These are phyloP conservation scores for Sebastes cheni DNA, from an alignment of 2,797 vertebrate species.

Conservation along the genomic window DNA sequence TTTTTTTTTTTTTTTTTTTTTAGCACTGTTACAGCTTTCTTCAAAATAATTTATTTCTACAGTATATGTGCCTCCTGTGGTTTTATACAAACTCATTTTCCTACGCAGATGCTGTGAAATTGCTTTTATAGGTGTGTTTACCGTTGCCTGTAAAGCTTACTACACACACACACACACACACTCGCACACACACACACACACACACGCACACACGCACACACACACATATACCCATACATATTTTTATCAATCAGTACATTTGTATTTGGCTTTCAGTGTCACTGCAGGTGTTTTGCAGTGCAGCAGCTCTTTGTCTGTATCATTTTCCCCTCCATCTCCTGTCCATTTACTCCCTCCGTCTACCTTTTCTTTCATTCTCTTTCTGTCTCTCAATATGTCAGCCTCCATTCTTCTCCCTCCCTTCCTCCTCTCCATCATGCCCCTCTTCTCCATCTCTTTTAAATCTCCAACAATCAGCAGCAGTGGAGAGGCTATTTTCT, in stretches of 20 bases:
- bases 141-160: constrained; percentile 20
- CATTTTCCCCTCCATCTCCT: not conserved
- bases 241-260: constrained; percentile 14
- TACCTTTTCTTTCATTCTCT: not conserved
- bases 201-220: not conserved
- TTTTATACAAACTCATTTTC: constrained; percentile 47
- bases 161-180: not conserved
- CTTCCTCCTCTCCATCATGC: not conserved
- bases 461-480: constrained; percentile 7
- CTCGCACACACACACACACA: not conserved
- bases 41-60: constrained; percentile 29
- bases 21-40: not conserved
- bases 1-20: not conserved
- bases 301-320: not conserved
- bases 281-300: constrained; percentile 18
- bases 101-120: constrained; percentile 66
- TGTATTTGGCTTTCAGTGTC: constrained; percentile 15
- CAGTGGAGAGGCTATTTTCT: constrained; percentile 9
- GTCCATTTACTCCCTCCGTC: not conserved
- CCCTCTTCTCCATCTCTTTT: constrained; percentile 11
- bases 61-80: constrained; percentile 21
- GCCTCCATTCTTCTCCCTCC: not conserved
- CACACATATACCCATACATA: not conserved
- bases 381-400: not conserved
- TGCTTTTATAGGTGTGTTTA: constrained; percentile 57